Conservation (phyloP, 2,113 vertebrate species). For the Platysteira castanea region DNA sequence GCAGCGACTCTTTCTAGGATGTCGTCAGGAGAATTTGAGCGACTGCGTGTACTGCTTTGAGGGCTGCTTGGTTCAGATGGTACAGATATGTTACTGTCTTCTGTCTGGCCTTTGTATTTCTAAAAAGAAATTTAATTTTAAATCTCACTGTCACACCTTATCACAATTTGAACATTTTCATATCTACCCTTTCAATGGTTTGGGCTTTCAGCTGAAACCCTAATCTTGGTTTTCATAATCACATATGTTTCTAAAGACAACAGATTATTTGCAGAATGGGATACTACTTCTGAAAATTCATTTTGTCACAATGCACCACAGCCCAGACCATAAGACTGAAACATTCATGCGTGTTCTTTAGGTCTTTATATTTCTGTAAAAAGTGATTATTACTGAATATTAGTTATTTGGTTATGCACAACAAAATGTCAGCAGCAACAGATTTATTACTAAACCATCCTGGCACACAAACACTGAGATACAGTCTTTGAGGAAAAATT, state of each 20-base stretch:
- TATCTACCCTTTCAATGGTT: not conserved
- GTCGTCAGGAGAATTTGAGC: conserved; percentile 93
- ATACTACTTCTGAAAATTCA: not conserved
- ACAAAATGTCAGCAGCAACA: not conserved
- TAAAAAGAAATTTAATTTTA: conserved; percentile 40
- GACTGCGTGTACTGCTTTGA: conserved; percentile 90
- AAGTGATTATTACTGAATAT: not conserved
- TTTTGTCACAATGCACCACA: not conserved
- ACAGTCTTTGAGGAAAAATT: not conserved
- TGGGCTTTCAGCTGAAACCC: not conserved
- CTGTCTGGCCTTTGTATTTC: conserved; percentile 91
- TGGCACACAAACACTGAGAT: not conserved
- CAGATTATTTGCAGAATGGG: not conserved
- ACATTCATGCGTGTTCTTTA: not conserved
- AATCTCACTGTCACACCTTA: not conserved
- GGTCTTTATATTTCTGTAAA: not conserved
- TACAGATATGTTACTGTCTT: conserved; percentile 89
- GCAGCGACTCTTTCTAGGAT: conserved; percentile 93
- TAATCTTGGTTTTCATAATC: not conserved
- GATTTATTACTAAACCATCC: not conserved
- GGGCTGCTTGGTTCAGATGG: conserved; percentile 95
- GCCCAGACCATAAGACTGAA: not conserved
- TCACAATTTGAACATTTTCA: not conserved
- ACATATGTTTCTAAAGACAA: not conserved
- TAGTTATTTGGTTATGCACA: not conserved